Conservation (phyloP, 1,140 invertebrate genomes). For the Cotesia glomerata region DNA sequence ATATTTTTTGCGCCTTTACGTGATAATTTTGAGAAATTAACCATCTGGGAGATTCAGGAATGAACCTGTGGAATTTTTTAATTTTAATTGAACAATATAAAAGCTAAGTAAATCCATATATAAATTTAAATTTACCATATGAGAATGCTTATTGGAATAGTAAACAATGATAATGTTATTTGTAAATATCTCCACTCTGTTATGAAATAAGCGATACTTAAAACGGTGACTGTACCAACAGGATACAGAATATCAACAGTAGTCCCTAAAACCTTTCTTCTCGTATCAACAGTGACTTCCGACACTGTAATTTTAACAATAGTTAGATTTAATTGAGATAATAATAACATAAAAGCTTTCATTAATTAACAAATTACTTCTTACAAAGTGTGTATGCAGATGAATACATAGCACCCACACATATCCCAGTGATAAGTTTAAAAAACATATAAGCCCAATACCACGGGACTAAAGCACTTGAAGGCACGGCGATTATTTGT, state of each 20-base stretch:
- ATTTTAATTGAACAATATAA: too few relatives aligned
- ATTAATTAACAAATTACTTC: conserved; percentile 33
- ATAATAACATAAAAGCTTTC: too few relatives aligned
- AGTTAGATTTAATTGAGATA: background rate
- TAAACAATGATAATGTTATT: conserved; percentile 64
- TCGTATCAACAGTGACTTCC: conserved; percentile 68
- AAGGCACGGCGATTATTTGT: conserved; percentile 62
- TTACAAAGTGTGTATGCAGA: conserved; percentile 69
- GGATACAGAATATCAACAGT: conserved; percentile 67
- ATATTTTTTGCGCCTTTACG: background rate
- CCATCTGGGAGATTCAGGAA: too few relatives aligned
- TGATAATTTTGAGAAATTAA: too few relatives aligned
- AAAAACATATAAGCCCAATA: conserved; percentile 64
- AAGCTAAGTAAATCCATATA: too few relatives aligned
- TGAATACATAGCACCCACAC: conserved; percentile 67
- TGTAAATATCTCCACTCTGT: conserved; percentile 66
- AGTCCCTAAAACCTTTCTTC: conserved; percentile 69
- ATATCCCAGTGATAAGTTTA: conserved; percentile 64
- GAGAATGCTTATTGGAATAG: conserved; percentile 63
- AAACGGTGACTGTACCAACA: conserved; percentile 64
- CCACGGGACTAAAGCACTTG: conserved; percentile 62
- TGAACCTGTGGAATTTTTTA: too few relatives aligned
- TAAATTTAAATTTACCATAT: conserved; percentile 53
- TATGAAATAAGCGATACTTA: conserved; percentile 63
- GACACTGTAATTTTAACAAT: conserved; percentile 59